These are phyloP conservation scores for Dryocosmus kuriphilus DNA, from an alignment of 2,888 invertebrate species.

Conservation along the genomic window DNA sequence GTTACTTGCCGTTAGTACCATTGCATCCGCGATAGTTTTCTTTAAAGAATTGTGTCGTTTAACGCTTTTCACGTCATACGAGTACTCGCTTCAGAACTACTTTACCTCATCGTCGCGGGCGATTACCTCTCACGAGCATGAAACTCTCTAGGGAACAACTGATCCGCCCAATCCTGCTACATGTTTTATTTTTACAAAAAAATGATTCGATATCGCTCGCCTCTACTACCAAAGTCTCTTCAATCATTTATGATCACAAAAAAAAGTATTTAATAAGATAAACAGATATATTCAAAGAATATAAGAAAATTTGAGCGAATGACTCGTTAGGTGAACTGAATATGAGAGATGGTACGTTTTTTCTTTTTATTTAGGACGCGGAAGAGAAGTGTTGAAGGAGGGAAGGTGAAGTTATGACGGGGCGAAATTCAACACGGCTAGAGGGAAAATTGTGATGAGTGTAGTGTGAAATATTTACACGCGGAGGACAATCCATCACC, in stretches of 20 bases:
- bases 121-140: slow-evolving; percentile 9
- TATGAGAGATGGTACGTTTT: not conserved
- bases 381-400: slow-evolving; percentile 16
- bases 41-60: slow-evolving; percentile 25
- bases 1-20: not conserved
- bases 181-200: not conserved
- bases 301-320: no score
- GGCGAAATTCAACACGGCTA: slow-evolving; percentile 55
- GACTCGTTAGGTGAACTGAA: not conserved
- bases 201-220: no score
- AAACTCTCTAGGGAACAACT: slow-evolving; percentile 22
- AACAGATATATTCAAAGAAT: no score
- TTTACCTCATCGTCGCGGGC: slow-evolving; percentile 27
- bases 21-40: slow-evolving; percentile 16
- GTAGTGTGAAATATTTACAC: slow-evolving; percentile 73
- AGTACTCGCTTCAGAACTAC: slow-evolving; percentile 23
- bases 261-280: no score
- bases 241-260: no score
- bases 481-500: slow-evolving; percentile 71
- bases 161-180: not conserved
- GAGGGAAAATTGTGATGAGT: slow-evolving; percentile 72
- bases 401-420: slow-evolving; percentile 61
- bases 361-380: slow-evolving; percentile 10
- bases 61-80: slow-evolving; percentile 27
- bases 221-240: no score